These are phyloP conservation scores for Agelas oroides DNA, from an alignment of 37 sponge, comb jelly and placozoan species.

Conservation along the genomic window DNA sequence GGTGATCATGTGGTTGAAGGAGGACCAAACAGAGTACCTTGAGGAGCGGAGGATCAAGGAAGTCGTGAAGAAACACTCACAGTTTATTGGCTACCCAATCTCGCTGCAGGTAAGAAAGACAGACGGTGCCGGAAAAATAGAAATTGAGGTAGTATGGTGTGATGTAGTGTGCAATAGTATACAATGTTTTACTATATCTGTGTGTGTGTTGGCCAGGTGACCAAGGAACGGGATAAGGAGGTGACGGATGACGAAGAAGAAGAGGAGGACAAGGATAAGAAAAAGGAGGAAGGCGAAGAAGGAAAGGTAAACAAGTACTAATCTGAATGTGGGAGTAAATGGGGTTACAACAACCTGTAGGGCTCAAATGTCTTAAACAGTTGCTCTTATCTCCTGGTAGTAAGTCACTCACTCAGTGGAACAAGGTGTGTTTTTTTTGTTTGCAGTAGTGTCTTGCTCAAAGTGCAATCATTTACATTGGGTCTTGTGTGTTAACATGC, in stretches of 20 bases:
- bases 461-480: too few relatives aligned
- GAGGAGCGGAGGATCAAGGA: conserved; percentile 96
- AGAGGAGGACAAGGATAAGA: conserved; percentile 78
- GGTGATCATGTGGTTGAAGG: conserved; percentile 88
- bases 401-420: too few relatives aligned
- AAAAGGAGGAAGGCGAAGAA: conserved; percentile 67
- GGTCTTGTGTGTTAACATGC: too few relatives aligned
- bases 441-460: too few relatives aligned
- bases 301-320: conserved; percentile 19
- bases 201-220: too few relatives aligned
- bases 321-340: not conserved
- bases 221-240: conserved; percentile 97
- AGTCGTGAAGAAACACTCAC: conserved; percentile 97
- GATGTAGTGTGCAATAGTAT: too few relatives aligned
- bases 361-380: too few relatives aligned
- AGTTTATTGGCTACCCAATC: conserved; percentile 99
- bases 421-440: too few relatives aligned
- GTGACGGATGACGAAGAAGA: conserved; percentile 96
- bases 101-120: conserved; percentile 85
- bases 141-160: not conserved
- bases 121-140: too few relatives aligned
- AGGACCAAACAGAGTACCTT: conserved; percentile 95
- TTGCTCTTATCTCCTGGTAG: too few relatives aligned
- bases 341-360: not conserved
- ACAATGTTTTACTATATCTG: too few relatives aligned